Evolutionary conservation across 2,797 vertebrate genomes (phyloP).

Genomic region (Zalophus californianus): DNA sequence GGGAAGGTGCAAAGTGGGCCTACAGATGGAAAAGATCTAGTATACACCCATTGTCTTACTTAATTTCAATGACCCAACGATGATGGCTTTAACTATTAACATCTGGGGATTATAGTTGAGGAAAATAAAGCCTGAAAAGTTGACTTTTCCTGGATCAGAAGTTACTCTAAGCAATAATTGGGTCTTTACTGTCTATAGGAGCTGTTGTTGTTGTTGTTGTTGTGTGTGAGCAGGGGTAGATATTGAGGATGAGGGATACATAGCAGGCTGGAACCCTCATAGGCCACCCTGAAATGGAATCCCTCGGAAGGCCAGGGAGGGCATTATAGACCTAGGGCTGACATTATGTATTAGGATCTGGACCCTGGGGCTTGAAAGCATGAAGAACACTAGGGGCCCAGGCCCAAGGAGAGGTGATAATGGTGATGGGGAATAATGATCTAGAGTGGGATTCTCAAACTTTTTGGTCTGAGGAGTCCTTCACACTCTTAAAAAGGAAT

Average conservation of each 20-base stretch:
- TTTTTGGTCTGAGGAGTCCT: not conserved
- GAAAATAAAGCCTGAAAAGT: not conserved
- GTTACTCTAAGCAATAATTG: not conserved
- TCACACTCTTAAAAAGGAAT: not conserved
- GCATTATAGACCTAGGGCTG: not conserved
- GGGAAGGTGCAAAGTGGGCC: not conserved
- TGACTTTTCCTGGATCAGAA: not conserved
- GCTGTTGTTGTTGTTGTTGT: not conserved
- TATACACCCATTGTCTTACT: not conserved
- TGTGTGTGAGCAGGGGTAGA: not conserved
- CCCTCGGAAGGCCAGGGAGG: not conserved
- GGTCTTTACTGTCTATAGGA: not conserved
- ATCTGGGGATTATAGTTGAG: not conserved
- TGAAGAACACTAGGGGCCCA: not conserved
- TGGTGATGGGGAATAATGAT: not conserved
- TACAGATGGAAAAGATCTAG: not conserved
- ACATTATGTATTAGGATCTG: not conserved
- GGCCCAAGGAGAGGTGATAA: not conserved
- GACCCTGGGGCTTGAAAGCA: not conserved
- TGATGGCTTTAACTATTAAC: not conserved
- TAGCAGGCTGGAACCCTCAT: not conserved
- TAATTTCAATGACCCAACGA: not conserved
- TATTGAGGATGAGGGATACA: not conserved
- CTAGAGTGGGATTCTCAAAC: not conserved
- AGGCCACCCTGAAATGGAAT: not conserved